phyloP scores from a whole-genome alignment of 2,888 invertebrate species.

The Meiosimyza decipiens region DNA sequence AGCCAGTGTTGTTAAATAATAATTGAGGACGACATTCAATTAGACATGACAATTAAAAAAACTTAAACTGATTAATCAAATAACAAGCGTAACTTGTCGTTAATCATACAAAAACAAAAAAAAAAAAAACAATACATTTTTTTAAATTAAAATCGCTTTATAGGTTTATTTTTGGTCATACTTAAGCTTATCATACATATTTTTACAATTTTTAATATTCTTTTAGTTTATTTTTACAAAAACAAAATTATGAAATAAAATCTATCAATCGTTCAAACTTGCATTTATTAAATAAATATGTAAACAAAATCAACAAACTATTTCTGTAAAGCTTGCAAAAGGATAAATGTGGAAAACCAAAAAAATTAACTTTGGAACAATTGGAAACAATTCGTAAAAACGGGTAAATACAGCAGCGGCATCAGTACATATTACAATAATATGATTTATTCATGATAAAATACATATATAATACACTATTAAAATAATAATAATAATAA shows the following conservation, averaged over 20 bases:
- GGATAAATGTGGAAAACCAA: constrained; percentile 86
- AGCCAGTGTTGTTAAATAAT: no score
- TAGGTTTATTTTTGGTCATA: constrained; percentile 9
- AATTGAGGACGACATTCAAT: no score
- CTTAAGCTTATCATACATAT: constrained; percentile 36
- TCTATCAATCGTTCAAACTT: constrained; percentile 20
- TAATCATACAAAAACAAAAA: neutral
- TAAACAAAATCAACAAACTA: constrained; percentile 53
- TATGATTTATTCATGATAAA: neutral
- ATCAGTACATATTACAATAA: constrained; percentile 8
- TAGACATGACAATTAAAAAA: neutral
- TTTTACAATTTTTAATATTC: constrained; percentile 37
- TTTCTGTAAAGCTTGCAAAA: constrained; percentile 86
- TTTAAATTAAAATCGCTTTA: constrained; percentile 4
- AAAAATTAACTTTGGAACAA: constrained; percentile 81
- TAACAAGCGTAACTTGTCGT: neutral
- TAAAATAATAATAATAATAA: constrained; percentile 9
- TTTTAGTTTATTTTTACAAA: constrained; percentile 33
- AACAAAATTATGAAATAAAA: constrained; percentile 38
- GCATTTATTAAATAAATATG: constrained; percentile 32
- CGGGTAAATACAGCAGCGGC: constrained; percentile 73
- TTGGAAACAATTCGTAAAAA: constrained; percentile 80
- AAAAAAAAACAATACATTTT: neutral
- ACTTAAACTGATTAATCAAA: neutral
- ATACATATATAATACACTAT: no score